Base-by-base conservation (phyloP, 2,797 vertebrate genomes). In the Syngnathus acus region DNA sequence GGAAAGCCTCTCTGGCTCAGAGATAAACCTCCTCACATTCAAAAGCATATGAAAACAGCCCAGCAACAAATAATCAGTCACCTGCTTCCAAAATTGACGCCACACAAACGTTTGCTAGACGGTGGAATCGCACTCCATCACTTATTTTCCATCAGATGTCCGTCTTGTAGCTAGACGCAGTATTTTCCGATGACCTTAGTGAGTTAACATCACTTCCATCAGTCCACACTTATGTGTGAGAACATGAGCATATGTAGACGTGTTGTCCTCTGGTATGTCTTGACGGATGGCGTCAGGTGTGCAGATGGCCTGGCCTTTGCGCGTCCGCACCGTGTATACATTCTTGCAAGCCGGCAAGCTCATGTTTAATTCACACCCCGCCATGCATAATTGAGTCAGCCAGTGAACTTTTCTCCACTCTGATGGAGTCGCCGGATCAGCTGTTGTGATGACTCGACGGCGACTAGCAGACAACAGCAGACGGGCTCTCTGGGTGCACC, bases 381-480 rank as follows among this genome's bases (percentile, higher is more conserved):
- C 32, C 74, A 79, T 91, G 75, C 88, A 91, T 91, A 89, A 90
- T 91, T 87, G 85, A 91, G 82, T 76, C 39, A 63, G 67, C 47
- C 59, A 86, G 85, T 85, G 74, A 74, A 87, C 90, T 83, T 45
- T 81, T 80, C 82, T 83, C 73, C 78, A 79, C 78, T 72, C 72
- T 67, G 83, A 75, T 65, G 84, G 82, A 86, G 68, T 72, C 67
- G 11, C 75, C 84, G 82, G 79, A 87, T 89, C 86, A 85, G 84
- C 83, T 86, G 83, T 87, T 80, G 86, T 58, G 78, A 76, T 76
- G 83, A 84, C 84, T 75, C 72, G 23, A 76, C 55, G n/a, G 48
- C 64, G 71, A 75, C 68, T 68, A 23, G 21, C 54, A 32, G 32
- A 32, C 32, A 72, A 64, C 21, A 53, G 66, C 19, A 66, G 69